Evolutionary conservation across 2,888 invertebrate genomes (phyloP), one percentile per base, ranked within the genome.

Genomic region (Andrena dorsata): DNA sequence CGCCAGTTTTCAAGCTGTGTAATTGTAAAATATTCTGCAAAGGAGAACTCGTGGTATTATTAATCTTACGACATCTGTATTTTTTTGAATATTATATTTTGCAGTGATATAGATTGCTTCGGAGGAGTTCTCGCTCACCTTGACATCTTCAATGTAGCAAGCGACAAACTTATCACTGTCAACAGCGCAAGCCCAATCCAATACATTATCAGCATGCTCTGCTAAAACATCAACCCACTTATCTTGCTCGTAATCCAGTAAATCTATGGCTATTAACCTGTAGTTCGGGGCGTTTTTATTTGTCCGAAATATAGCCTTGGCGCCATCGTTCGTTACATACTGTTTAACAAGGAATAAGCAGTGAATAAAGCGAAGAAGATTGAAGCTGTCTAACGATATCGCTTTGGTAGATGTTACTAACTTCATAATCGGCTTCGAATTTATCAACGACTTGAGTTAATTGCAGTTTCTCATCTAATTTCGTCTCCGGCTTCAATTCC

Each of bases 271-370:
- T 91, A 99, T 96, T 58, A 99, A 95, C 84, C 97, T 96, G 94
- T 98, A 98, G 94, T 98, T 98, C 6, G 98, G 98, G 0, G 99
- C 98, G 94, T 98, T 96, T 94, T 98, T 97, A 94, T 99, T 99
- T 28, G 99, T 99, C 63, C 97, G 96, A 94, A 99, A 97, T 91
- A 97, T 96, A 86, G 97, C 97, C 88, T 97, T 95, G 0, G 96
- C 95, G 0, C 96, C 98, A 84, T 97, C 96, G 94, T 98, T 99
- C 30, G 98, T 98, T 23, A 99, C 95, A 93, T 98, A 99, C 97
- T 98, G 94, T 84, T 72, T 20, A 65, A 73, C 26, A 20, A 64
- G 20, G n/a, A 49, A 58, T 16, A 16, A 58, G 16, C 41, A 16
- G 56, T 64, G 64, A 74, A 79, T 28, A 23, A 58, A 66, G 35